Base-by-base conservation (phyloP, 1,140 invertebrate species). In the Globodera ellingtonae region DNA sequence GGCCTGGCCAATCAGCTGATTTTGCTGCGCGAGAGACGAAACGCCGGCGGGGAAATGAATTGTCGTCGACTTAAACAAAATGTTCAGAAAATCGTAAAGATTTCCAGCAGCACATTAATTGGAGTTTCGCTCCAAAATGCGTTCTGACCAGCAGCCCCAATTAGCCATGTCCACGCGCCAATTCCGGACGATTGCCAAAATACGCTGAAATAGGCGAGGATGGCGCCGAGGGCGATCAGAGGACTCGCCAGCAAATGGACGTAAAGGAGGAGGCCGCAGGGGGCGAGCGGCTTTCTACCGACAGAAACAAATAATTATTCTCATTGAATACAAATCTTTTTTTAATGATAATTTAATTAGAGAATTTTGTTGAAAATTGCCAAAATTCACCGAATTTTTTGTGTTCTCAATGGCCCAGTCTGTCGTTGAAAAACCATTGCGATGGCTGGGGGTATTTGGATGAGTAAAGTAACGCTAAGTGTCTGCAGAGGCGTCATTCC, bases 401-500 rank as follows among this genome's bases (percentile, higher is more conserved):
- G 56, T 18, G 15, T 62, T 18, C 18, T 6, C 56, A n/a, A 15
- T 62, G 67, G 67, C 4, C 67, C 75, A 15, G 44, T 44, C 21
- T 66, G 79, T 47, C 79, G 79, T 44, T 84, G 79, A 69, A 87
- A 85, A 59, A 82, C 78, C 24, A 85, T 71, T 9, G 85, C 84
- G 77, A 85, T 71, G 13, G 79, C 83, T 6, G 83, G 82, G 46
- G 86, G 84, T 67, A 85, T 76, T 81, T 85, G 80, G 50, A 79
- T 81, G 21, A 85, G 71, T 10, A 85, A 56, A 69, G 85, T 76
- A 50, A 79, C 75, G 15, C 24, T 72, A 15, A 78, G 50, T 52
- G 86, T 81, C 69, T 86, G 89, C 72, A 90, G 81, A 35, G 83
- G 86, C 6, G 83, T 86, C 70, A 90, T 67, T 7, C 87, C 88